Percentiles rank a stretch among this genome's conserved stretches.
These are phyloP conservation scores for Lymantria monacha DNA, from an alignment of 2,888 invertebrate species.

Conservation along the genomic window DNA sequence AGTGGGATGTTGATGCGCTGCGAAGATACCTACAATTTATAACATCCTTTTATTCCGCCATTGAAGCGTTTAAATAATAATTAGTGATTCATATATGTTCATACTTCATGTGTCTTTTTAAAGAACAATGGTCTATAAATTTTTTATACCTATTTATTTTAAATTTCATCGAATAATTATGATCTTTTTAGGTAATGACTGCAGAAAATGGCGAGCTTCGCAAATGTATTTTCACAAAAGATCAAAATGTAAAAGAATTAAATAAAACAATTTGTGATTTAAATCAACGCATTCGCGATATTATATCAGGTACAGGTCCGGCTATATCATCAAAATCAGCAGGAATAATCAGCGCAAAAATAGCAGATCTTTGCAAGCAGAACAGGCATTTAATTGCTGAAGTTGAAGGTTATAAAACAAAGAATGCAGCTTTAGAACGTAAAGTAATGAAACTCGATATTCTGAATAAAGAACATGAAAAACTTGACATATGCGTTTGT, in stretches of 20 bases:
- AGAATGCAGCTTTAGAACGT: constrained; percentile 78
- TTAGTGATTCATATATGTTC: too few relatives aligned
- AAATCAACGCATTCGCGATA: constrained; percentile 74
- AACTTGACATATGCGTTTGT: constrained; percentile 58
- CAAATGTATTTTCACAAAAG: constrained; percentile 73
- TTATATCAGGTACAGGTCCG: constrained; percentile 70
- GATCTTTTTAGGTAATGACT: constrained; percentile 67
- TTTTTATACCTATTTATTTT: too few relatives aligned
- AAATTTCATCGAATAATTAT: too few relatives aligned
- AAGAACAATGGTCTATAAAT: too few relatives aligned
- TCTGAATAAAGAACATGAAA: constrained; percentile 59
- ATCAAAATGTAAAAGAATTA: constrained; percentile 67
- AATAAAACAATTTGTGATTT: constrained; percentile 66
- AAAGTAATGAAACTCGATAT: constrained; percentile 71
- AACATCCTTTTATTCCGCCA: too few relatives aligned
- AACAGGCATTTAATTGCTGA: constrained; percentile 84
- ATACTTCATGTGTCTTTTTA: too few relatives aligned
- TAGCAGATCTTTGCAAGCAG: constrained; percentile 85
- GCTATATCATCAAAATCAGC: constrained; percentile 75
- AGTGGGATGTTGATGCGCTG: too few relatives aligned
- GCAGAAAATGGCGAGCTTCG: constrained; percentile 81
- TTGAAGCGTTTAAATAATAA: too few relatives aligned
- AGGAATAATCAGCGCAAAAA: constrained; percentile 83
- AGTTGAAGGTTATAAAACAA: constrained; percentile 82
- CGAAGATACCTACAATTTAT: too few relatives aligned